phyloP scores from a whole-genome alignment of 2,797 vertebrate genomes.

The Scleropages formosus region DNA sequence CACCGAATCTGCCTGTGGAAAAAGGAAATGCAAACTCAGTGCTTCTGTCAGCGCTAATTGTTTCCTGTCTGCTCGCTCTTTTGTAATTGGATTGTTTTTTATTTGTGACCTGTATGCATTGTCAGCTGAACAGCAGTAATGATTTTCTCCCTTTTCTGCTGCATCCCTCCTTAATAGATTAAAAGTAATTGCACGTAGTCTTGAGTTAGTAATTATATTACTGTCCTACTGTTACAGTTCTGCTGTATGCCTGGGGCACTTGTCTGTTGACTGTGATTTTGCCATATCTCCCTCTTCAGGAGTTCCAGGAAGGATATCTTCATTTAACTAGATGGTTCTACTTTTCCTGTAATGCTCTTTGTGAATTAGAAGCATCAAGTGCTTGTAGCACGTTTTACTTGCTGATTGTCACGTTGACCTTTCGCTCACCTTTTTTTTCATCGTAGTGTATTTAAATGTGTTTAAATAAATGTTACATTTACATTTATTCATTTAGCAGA shows the following conservation, averaged over 20 bases:
- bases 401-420: no score
- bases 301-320: no score
- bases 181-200: conserved; percentile 34
- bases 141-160: not conserved
- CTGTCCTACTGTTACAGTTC: not conserved
- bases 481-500: no score
- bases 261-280: not conserved
- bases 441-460: no score
- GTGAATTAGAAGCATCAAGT: no score
- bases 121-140: not conserved
- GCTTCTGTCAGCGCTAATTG: not conserved
- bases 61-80: not conserved
- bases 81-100: conserved; percentile 14
- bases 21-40: not conserved
- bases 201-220: conserved; percentile 33
- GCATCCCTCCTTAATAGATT: not conserved
- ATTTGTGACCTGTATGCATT: conserved; percentile 2
- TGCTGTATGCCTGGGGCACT: not conserved
- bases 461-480: no score
- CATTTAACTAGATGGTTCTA: no score
- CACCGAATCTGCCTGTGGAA: not conserved
- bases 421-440: no score
- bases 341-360: no score
- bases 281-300: not conserved
- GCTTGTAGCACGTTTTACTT: no score